Conservation (phyloP, 2,113 vertebrate species). For the Rhineura floridana region DNA sequence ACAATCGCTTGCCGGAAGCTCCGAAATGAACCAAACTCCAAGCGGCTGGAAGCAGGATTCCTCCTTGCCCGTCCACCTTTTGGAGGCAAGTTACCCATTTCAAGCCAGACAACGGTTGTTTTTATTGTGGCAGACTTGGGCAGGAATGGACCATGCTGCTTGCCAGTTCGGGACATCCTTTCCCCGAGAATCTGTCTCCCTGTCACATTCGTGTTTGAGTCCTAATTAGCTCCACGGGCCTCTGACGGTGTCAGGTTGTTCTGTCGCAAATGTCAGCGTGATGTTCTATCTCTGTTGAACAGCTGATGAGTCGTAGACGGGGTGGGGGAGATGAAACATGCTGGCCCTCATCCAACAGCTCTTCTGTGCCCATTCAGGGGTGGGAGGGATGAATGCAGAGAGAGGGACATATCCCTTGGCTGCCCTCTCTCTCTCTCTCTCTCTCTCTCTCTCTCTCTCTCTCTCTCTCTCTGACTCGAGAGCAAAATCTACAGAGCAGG, state of each 20-base stretch:
- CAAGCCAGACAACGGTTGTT: not conserved
- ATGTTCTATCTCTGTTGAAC: not conserved
- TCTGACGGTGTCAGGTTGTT: not conserved
- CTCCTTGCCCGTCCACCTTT: not conserved
- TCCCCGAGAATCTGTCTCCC: not conserved
- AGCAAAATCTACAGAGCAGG: not conserved
- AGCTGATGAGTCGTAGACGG: not conserved
- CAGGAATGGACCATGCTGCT: too few species aligned
- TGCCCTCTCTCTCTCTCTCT: too few species aligned
- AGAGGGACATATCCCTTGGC: rapidly evolving
- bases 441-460: too few species aligned
- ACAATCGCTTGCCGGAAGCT: not conserved
- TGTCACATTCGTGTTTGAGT: not conserved
- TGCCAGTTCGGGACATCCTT: not conserved
- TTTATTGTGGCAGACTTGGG: too few species aligned
- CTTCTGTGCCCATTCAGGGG: not conserved
- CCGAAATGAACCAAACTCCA: not conserved
- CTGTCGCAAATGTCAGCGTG: constrained; percentile 2
- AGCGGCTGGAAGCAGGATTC: not conserved
- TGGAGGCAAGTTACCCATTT: not conserved
- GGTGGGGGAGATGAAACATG: not conserved
- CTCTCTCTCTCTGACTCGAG: not conserved
- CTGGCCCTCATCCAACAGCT: not conserved
- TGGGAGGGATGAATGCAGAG: not conserved
- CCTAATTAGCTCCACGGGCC: not conserved